Evolutionary conservation across 2,888 invertebrate species (phyloP), one percentile per base, ranked within the genome.

Genomic region (Corythucha ciliata): DNA sequence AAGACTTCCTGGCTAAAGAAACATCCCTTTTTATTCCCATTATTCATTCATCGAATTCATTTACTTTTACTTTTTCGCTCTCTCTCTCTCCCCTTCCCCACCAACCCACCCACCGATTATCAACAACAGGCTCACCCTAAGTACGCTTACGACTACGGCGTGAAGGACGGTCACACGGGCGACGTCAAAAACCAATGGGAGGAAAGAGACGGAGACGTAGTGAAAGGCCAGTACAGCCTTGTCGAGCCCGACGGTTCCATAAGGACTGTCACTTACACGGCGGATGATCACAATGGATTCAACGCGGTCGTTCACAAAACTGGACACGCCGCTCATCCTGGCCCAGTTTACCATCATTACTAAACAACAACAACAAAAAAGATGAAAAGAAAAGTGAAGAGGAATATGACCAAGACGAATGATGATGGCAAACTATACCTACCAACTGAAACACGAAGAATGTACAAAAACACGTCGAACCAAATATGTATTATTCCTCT

Each of bases 231-330:
- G 21, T 60, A 60, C 54, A 57, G 54, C 40, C 59, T 60, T 2
- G 57, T 59, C 21, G 60, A 60, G 20, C 60, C 60, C 2, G 60
- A 60, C n/a, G 60, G 60, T 27, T 59, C 59, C 21, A 53, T 60
- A 37, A 48, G 60, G 41, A 60, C 60, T 22, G 60, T 60, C 22
- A 58, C 59, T 16, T 60, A 60, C 52, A 56, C 56, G 10, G 60
- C 60, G 18, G 60, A 60, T 42, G 58, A 60, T 33, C 58, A 60
- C 36, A 60, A 60, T 37, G 60, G 60, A 26, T 60, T 59, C 48
- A 60, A 58, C 53, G 59, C 59, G 4, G 51, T 60, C 14, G 60
- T 60, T n/a, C 55, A 58, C 52, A 60, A 58, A 47, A 47, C 56
- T 21, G 58, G 60, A 5, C 57, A 60, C 41, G 48, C 57, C 24